Evolutionary conservation across 2,797 vertebrate species (phyloP).

Genomic region (Podargus strigoides): DNA sequence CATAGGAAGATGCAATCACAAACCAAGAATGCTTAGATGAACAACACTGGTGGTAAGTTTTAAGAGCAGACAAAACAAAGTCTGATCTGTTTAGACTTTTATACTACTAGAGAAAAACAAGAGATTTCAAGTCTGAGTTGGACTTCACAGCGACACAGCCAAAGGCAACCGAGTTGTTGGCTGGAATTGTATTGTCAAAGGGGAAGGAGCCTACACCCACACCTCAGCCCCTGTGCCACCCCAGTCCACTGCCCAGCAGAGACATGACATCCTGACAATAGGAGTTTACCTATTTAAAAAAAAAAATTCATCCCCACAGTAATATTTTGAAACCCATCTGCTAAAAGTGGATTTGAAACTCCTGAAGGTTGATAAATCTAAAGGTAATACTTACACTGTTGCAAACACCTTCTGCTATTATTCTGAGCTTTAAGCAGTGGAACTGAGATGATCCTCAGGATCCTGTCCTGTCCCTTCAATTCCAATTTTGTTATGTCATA

Average conservation of each 20-base stretch:
- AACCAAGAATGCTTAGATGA: not conserved
- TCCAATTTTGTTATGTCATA: not conserved
- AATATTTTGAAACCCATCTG: not conserved
- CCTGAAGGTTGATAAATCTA: not conserved
- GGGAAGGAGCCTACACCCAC: not conserved
- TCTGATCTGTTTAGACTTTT: not conserved
- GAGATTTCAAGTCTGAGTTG: not conserved
- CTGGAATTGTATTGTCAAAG: not conserved
- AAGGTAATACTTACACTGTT: not conserved
- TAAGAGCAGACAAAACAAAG: slow-evolving; percentile 17
- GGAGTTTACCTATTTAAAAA: not conserved
- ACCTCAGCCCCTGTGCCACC: not conserved
- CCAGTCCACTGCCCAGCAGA: not conserved
- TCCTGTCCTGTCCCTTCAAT: not conserved
- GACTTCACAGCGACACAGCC: not conserved
- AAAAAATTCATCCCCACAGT: rapidly evolving
- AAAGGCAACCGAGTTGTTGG: not conserved
- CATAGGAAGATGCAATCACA: not conserved
- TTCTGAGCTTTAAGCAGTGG: not conserved
- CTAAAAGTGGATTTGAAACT: not conserved
- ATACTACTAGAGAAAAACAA: not conserved
- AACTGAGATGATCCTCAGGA: not conserved
- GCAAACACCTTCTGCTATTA: not conserved
- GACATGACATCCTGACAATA: not conserved
- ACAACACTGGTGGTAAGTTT: not conserved